Conservation (phyloP, 2,113 vertebrate genomes). For the Aythya baeri region DNA sequence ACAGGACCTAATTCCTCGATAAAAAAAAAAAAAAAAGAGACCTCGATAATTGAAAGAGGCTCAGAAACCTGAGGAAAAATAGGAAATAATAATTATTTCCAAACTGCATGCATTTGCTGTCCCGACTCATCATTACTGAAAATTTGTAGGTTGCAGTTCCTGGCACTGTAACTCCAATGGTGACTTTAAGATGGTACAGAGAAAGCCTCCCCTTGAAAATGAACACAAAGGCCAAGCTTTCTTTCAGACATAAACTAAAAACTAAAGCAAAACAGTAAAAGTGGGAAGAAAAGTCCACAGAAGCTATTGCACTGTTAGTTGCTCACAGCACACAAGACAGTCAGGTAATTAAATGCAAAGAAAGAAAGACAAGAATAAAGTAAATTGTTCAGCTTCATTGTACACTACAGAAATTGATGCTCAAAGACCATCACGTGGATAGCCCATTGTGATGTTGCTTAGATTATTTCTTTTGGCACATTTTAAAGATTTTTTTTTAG, state of each 20-base stretch:
- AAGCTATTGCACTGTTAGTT: background rate
- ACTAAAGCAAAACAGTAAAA: slow-evolving; percentile 26
- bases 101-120: background rate
- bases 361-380: background rate
- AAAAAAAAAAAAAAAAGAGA: background rate
- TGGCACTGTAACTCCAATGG: background rate
- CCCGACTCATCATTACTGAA: background rate
- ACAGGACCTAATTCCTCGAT: background rate
- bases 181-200: background rate
- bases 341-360: background rate
- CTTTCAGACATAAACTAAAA: slow-evolving; percentile 21
- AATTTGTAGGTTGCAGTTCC: background rate
- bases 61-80: background rate
- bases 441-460: background rate
- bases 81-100: background rate
- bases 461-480: background rate
- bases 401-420: background rate
- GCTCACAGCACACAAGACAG: background rate
- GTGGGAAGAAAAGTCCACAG: background rate
- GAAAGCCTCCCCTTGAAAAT: background rate
- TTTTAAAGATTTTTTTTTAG: background rate
- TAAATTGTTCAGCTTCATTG: background rate
- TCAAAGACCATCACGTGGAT: background rate
- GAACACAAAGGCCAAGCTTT: background rate
- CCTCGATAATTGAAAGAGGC: background rate